Percentiles rank a stretch among this genome's conserved stretches.
Conservation (phyloP, 2,797 vertebrate genomes). For the Anabas testudineus region DNA sequence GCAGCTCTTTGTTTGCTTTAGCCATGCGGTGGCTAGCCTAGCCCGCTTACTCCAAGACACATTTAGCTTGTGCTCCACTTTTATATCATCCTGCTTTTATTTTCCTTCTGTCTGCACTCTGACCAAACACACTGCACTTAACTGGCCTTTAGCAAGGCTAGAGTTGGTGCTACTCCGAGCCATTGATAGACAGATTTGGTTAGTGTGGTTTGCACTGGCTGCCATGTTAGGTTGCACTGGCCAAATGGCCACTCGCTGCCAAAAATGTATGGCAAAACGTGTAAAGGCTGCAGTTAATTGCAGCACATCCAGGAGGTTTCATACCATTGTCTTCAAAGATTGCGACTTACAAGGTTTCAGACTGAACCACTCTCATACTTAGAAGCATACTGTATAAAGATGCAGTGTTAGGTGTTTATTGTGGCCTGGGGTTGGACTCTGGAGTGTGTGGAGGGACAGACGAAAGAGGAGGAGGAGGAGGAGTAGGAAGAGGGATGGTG, state of each 20-base stretch:
- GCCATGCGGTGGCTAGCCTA: constrained; percentile 81
- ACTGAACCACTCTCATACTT: constrained; percentile 39
- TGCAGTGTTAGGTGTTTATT: constrained; percentile 76
- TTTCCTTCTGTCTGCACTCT: constrained; percentile 80
- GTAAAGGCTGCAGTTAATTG: constrained; percentile 34
- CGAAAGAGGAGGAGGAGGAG: constrained; percentile 60
- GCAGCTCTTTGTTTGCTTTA: constrained; percentile 86
- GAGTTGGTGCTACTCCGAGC: constrained; percentile 63
- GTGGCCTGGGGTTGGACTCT: constrained; percentile 75
- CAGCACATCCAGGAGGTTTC: constrained; percentile 32
- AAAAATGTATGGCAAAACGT: constrained; percentile 52
- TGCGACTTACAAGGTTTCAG: constrained; percentile 47
- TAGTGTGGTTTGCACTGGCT: constrained; percentile 75
- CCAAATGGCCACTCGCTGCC: constrained; percentile 40
- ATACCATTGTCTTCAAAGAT: constrained; percentile 45
- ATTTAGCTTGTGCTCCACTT: constrained; percentile 84
- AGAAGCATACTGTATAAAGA: constrained; percentile 38
- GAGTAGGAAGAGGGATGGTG: constrained; percentile 79
- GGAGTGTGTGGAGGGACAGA: constrained; percentile 72
- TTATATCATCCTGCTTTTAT: constrained; percentile 85
- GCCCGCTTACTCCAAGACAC: constrained; percentile 81
- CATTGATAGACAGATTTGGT: constrained; percentile 76
- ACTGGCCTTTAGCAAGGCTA: constrained; percentile 60
- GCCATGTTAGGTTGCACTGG: constrained; percentile 54
- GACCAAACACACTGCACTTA: constrained; percentile 65